Evolutionary conservation across 2,797 vertebrate genomes (phyloP).

Genomic region (Etheostoma nigrum): DNA sequence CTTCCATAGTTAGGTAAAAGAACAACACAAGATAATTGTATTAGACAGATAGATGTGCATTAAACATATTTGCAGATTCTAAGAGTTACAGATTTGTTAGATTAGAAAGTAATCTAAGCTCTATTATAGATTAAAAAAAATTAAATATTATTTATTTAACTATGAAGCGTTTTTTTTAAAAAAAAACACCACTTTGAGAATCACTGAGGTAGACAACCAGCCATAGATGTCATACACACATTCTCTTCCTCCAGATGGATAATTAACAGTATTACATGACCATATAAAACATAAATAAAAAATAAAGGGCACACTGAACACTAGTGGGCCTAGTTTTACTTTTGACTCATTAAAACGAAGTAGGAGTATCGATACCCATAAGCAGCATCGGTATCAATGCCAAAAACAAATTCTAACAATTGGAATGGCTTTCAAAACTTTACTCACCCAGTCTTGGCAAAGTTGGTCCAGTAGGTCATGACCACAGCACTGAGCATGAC

Average conservation of each 20-base stretch:
- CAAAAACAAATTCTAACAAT: neutral
- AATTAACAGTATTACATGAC: neutral
- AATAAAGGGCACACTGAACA: neutral
- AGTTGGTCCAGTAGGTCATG: slow-evolving; percentile 99
- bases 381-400: neutral
- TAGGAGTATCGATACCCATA: neutral
- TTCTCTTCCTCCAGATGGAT: neutral
- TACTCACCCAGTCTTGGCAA: slow-evolving; percentile 98
- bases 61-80: too few relatives aligned
- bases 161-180: too few relatives aligned
- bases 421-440: neutral
- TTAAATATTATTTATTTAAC: too few relatives aligned
- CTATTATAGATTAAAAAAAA: too few relatives aligned
- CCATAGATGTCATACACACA: neutral
- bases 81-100: too few relatives aligned
- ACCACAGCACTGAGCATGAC: slow-evolving; percentile 98
- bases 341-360: neutral
- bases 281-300: neutral
- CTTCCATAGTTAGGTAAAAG: too few relatives aligned
- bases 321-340: neutral
- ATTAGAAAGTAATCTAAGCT: too few relatives aligned
- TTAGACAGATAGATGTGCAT: too few relatives aligned
- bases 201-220: neutral
- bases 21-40: too few relatives aligned
- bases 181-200: too few relatives aligned